Evolutionary conservation across 2,888 invertebrate genomes (phyloP).

Genomic region (Embidobia sp.): DNA sequence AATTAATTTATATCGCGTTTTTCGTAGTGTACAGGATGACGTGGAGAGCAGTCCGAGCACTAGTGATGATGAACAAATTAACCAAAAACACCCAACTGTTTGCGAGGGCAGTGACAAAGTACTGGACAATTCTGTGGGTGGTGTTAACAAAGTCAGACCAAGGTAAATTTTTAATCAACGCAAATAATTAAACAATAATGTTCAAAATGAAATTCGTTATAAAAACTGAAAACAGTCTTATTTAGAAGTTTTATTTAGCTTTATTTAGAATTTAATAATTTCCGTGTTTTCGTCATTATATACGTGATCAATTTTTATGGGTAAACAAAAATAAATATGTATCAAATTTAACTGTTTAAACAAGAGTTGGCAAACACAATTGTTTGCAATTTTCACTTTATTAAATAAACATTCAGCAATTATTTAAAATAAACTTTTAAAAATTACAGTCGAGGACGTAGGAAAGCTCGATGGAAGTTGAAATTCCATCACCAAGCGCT

Average conservation of each 20-base stretch:
- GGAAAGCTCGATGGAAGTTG: conserved; percentile 88
- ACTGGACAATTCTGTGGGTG: conserved; percentile 40
- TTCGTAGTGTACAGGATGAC: conserved; percentile 46
- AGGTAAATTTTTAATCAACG: conserved; percentile 49
- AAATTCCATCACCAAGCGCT: conserved; percentile 91
- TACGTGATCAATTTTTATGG: too few relatives aligned
- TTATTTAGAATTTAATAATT: too few relatives aligned
- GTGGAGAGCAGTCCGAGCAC: conserved; percentile 48
- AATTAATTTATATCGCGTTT: too few relatives aligned
- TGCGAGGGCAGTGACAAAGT: conserved; percentile 30
- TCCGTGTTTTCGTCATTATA: too few relatives aligned
- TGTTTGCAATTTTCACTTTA: too few relatives aligned
- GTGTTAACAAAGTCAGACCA: conserved; percentile 43
- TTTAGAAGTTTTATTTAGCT: too few relatives aligned
- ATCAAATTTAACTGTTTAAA: too few relatives aligned
- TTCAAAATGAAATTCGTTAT: too few relatives aligned
- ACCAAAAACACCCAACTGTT: conserved; percentile 34
- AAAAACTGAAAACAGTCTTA: too few relatives aligned
- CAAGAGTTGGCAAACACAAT: too few relatives aligned
- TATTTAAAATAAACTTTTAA: not conserved
- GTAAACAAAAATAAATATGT: not conserved
- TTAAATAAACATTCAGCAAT: too few relatives aligned
- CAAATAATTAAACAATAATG: too few relatives aligned
- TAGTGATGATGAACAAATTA: conserved; percentile 57
- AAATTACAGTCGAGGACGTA: conserved; percentile 80